Percentiles rank a stretch among this genome's conserved stretches.
Evolutionary conservation across 2,797 vertebrate species (phyloP).

Genomic region (Vultur gryphus): DNA sequence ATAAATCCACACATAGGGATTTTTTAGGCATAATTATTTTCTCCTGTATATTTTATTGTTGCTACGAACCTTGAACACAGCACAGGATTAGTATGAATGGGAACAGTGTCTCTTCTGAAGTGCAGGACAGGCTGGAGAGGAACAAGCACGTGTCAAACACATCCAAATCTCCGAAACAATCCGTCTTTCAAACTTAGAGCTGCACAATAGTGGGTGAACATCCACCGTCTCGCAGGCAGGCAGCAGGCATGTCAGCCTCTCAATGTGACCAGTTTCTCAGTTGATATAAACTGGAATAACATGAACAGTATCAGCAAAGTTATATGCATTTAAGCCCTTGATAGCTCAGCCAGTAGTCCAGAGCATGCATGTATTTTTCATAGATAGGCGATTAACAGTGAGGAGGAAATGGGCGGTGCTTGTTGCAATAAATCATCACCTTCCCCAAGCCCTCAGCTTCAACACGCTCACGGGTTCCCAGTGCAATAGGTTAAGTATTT

Average conservation of each 20-base stretch:
- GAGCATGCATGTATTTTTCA: not conserved
- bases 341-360: not conserved
- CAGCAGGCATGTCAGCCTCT: not conserved
- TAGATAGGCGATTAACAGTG: not conserved
- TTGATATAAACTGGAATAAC: not conserved
- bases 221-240: not conserved
- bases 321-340: not conserved
- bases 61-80: not conserved
- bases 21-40: not conserved
- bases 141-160: not conserved
- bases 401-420: not conserved
- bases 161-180: not conserved
- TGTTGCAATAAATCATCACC: not conserved
- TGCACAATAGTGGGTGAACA: fast-evolving
- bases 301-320: not conserved
- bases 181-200: not conserved
- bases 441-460: not conserved
- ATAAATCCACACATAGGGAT: not conserved
- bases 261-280: not conserved
- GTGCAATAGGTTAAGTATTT: not conserved
- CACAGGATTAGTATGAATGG: not conserved
- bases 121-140: not conserved
- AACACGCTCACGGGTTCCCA: fast-evolving
- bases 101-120: not conserved
- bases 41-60: not conserved